These are phyloP conservation scores for Cryptus armator DNA, from an alignment of 2,888 invertebrate genomes.

Conservation along the genomic window DNA sequence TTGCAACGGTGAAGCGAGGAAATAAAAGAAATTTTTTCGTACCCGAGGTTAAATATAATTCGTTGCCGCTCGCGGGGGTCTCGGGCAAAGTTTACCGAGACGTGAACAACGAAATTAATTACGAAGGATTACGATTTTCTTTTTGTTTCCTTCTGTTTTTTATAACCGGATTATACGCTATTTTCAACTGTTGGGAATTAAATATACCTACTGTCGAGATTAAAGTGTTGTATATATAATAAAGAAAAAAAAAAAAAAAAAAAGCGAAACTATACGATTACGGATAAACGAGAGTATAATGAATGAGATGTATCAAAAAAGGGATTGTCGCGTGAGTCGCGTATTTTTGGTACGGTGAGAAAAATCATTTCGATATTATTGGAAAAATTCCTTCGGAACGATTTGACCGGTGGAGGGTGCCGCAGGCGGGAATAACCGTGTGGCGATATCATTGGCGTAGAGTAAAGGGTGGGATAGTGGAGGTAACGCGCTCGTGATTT, in stretches of 20 bases:
- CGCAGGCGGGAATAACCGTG: slow-evolving; percentile 16
- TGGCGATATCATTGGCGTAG: slow-evolving; percentile 39
- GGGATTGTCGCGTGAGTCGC: slow-evolving; percentile 32
- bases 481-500: slow-evolving; percentile 5
- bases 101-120: slow-evolving; percentile 56
- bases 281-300: slow-evolving; percentile 38
- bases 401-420: slow-evolving; percentile 12
- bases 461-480: slow-evolving; percentile 5
- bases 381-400: slow-evolving; percentile 55
- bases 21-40: slow-evolving; percentile 26
- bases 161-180: slow-evolving; percentile 15
- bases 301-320: slow-evolving; percentile 59
- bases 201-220: slow-evolving; percentile 9
- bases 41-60: slow-evolving; percentile 42
- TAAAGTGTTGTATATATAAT: not conserved
- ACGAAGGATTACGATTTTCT: slow-evolving; percentile 28
- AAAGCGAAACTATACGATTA: slow-evolving; percentile 30
- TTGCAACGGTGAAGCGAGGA: slow-evolving; percentile 31
- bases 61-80: slow-evolving; percentile 2
- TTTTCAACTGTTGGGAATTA: slow-evolving; percentile 42
- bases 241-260: not conserved
- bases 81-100: slow-evolving; percentile 39
- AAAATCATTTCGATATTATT: slow-evolving; percentile 62
- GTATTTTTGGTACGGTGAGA: slow-evolving; percentile 31
- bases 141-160: slow-evolving; percentile 6